phyloP scores from a whole-genome alignment of 2,888 invertebrate genomes.

The Agrotis puta region DNA sequence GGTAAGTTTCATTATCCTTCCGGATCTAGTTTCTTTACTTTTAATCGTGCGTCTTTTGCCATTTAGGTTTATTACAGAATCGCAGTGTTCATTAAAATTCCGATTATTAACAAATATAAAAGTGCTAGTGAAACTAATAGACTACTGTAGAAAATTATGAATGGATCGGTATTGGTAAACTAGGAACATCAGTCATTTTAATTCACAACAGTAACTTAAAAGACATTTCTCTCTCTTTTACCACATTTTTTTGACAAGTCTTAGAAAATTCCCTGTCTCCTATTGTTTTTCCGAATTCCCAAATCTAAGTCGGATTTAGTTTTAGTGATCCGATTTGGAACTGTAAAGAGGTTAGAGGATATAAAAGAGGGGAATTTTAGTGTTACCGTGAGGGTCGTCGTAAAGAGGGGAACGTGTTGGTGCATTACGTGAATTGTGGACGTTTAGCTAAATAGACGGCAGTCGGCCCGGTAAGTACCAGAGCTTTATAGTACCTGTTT shows the following conservation, averaged over 20 bases:
- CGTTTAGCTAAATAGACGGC: slow-evolving; percentile 53
- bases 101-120: background rate
- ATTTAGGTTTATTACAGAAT: background rate
- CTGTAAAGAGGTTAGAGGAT: slow-evolving; percentile 34
- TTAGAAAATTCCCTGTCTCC: background rate
- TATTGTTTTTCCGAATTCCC: slow-evolving; percentile 42
- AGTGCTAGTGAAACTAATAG: background rate
- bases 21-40: background rate
- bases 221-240: too few species aligned
- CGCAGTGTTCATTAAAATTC: background rate
- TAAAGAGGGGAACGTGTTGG: slow-evolving; percentile 41
- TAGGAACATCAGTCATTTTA: background rate
- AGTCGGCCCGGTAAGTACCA: slow-evolving; percentile 5
- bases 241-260: too few species aligned
- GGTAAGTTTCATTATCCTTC: background rate
- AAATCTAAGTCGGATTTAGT: slow-evolving; percentile 41
- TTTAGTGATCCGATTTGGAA: slow-evolving; percentile 49
- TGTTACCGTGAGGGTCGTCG: slow-evolving; percentile 24
- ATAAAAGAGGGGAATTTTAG: slow-evolving; percentile 42
- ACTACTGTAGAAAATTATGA: background rate
- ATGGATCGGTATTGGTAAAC: background rate
- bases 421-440: slow-evolving; percentile 40
- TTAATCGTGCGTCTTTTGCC: background rate
- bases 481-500: background rate
- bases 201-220: background rate